phyloP scores from a whole-genome alignment of 2,888 invertebrate species.

The Drosophila lacicola region DNA sequence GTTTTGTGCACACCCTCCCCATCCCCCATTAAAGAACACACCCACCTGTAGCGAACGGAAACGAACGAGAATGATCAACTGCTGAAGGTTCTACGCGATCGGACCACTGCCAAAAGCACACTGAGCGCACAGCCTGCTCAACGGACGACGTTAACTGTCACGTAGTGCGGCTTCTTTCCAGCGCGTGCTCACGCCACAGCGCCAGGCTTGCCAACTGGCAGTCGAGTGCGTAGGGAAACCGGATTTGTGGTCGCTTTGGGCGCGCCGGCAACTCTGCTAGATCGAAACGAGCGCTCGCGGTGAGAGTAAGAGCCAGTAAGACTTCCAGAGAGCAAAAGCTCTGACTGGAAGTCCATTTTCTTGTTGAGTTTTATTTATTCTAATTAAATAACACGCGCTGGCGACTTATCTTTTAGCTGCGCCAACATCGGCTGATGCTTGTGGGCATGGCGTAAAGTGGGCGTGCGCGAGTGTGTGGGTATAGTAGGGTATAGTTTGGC shows the following conservation, averaged over 20 bases:
- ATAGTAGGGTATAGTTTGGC: constrained; percentile 2
- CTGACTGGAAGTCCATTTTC: constrained; percentile 11
- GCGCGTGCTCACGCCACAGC: constrained; percentile 30
- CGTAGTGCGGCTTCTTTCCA: constrained; percentile 60
- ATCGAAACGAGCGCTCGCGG: constrained; percentile 17
- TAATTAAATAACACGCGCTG: constrained; percentile 50
- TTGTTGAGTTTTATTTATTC: constrained; percentile 29
- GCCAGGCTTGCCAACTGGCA: constrained; percentile 23
- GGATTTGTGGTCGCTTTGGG: not conserved
- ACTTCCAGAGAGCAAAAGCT: constrained; percentile 36
- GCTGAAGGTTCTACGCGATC: constrained; percentile 53
- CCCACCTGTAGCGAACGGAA: constrained; percentile 50
- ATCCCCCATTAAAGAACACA: constrained; percentile 22
- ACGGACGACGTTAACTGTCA: constrained; percentile 38
- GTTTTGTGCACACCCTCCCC: not conserved
- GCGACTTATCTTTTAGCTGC: constrained; percentile 28
- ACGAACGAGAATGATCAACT: constrained; percentile 10
- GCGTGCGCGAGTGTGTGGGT: not conserved
- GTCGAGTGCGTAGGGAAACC: not conserved
- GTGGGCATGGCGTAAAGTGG: constrained; percentile 30
- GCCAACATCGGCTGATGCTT: constrained; percentile 52
- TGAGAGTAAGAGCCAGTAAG: not conserved
- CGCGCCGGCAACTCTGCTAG: constrained; percentile 55
- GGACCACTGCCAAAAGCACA: constrained; percentile 66
- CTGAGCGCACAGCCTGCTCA: constrained; percentile 33